Evolutionary conservation across 1,140 invertebrate species (phyloP), one percentile per base, ranked within the genome.

Genomic region (Temnothorax longispinosus): DNA sequence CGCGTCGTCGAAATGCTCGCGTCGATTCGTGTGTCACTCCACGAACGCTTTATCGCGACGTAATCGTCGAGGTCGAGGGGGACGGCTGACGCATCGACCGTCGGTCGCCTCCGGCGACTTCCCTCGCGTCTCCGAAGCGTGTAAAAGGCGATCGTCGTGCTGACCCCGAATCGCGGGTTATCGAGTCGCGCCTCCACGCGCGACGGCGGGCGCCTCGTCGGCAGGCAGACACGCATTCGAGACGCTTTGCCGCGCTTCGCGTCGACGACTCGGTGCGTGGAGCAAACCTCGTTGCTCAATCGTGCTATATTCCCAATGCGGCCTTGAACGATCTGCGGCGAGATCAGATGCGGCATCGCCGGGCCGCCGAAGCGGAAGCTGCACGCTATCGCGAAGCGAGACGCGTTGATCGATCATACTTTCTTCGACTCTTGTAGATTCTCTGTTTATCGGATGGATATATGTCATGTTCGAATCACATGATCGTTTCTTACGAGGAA

Each of bases 141-240:
- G 60, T 86, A 89, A 81, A 88, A 90, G 86, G 69, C 86, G 85
- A 27, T 27, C 27, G 88, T 89, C 89, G 89, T 87, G 88, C 90
- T 93, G 92, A 93, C 92, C 89, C 89, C 89, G 88, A 90, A 92
- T 89, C 90, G 85, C 88, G 90, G 91, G 92, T 93, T 92, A 92
- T 92, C 92, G 89, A 90, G 62, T 86, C 77, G 72, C 64, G 76
- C 62, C 67, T 88, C 80, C 32, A 58, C 54, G 74, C 85, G 56
- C 32, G 77, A 13, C 47, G 47, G 21, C 85, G 67, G 47, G 21
- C 85, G 67, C 58, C 32, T 50, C 27, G 15, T 47, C 78, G 72
- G 67, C 87, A 88, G 27, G 27, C 87, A 88, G 89, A 92, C 89
- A 92, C 71, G 76, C 88, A 92, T 92, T 92, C 92, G 82, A 87